Evolutionary conservation across 2,113 vertebrate genomes (phyloP).

Genomic region (Neolamprologus tretocephalus): DNA sequence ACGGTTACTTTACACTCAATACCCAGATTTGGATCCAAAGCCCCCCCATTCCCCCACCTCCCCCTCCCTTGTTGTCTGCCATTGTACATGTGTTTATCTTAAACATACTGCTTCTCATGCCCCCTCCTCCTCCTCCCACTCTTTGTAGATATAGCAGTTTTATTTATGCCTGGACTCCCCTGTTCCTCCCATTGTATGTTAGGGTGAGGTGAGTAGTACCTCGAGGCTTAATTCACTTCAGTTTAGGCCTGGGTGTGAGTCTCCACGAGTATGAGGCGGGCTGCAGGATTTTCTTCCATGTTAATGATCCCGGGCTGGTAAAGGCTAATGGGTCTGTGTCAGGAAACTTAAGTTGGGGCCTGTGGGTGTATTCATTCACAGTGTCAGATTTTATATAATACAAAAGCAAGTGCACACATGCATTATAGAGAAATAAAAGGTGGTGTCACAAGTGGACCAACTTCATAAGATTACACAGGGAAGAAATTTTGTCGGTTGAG

Average conservation of each 20-base stretch:
- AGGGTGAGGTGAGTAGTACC: slow-evolving; percentile 30
- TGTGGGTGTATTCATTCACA: background rate
- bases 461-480: background rate
- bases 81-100: slow-evolving; percentile 57
- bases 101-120: slow-evolving; percentile 38
- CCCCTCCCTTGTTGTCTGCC: background rate
- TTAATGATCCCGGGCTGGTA: background rate
- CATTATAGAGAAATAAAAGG: background rate
- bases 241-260: background rate
- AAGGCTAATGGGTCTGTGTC: background rate
- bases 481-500: background rate
- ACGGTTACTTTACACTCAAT: background rate
- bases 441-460: background rate
- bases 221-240: background rate
- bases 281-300: background rate
- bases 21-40: background rate
- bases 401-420: background rate
- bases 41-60: background rate
- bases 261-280: background rate
- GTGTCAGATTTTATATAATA: background rate
- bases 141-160: slow-evolving; percentile 23
- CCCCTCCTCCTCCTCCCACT: background rate
- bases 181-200: slow-evolving; percentile 33
- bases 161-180: slow-evolving; percentile 18
- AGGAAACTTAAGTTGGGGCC: slow-evolving; percentile 5